Conservation (phyloP, 1,140 invertebrate species). For the Heliconius hermathena region DNA sequence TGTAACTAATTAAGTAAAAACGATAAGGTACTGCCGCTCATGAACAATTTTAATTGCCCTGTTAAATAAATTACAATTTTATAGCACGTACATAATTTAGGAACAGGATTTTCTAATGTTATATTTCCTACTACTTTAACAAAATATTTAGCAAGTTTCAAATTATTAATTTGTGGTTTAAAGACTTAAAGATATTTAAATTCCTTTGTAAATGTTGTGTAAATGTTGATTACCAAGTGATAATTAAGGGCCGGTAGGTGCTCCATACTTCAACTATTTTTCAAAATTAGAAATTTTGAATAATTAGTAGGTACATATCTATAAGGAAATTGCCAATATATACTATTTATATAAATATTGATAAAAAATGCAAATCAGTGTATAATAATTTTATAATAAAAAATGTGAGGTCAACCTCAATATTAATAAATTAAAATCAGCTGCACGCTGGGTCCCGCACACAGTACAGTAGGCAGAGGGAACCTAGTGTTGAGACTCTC, state of each 20-base stretch:
- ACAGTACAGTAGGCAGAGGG: too few relatives aligned
- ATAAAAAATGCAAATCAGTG: too few relatives aligned
- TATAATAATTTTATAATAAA: too few relatives aligned
- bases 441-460: too few relatives aligned
- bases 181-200: neutral
- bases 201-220: neutral
- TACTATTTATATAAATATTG: too few relatives aligned
- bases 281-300: too few relatives aligned
- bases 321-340: too few relatives aligned
- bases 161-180: neutral
- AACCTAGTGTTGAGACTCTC: too few relatives aligned
- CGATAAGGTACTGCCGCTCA: neutral
- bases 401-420: too few relatives aligned
- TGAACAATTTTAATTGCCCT: slow-evolving; percentile 5
- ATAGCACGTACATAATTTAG: slow-evolving; percentile 18
- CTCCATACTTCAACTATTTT: too few relatives aligned
- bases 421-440: too few relatives aligned
- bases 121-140: slow-evolving; percentile 2
- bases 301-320: too few relatives aligned
- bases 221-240: neutral
- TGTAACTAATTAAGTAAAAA: neutral
- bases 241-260: neutral
- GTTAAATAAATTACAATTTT: slow-evolving; percentile 12
- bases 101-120: slow-evolving; percentile 16
- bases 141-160: slow-evolving; percentile 8